Evolutionary conservation across 2,888 invertebrate genomes (phyloP).

Genomic region (Endotricha flammealis): DNA sequence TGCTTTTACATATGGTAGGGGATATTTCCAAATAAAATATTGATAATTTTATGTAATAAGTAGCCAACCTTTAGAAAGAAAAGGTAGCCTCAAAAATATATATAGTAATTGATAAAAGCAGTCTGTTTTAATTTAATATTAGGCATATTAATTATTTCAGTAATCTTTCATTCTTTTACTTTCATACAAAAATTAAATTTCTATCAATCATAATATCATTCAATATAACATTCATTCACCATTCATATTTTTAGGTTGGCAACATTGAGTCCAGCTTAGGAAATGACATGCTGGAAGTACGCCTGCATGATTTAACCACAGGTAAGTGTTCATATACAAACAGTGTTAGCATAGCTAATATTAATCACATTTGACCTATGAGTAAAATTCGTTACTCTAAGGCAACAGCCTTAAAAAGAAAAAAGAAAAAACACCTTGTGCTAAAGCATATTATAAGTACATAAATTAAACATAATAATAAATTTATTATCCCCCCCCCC

Average conservation of each 20-base stretch:
- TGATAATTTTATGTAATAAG: too few species aligned
- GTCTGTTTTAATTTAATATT: constrained; percentile 25
- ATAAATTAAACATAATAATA: too few species aligned
- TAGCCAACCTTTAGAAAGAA: too few species aligned
- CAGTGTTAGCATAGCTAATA: too few species aligned
- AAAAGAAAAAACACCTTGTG: too few species aligned
- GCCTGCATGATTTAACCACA: constrained; percentile 37
- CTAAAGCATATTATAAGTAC: too few species aligned
- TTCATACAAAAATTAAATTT: constrained; percentile 12
- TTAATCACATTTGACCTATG: too few species aligned
- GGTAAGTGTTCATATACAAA: too few species aligned
- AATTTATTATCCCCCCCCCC: too few species aligned
- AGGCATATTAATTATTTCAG: constrained; percentile 18
- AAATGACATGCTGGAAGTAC: constrained; percentile 55
- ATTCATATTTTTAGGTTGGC: constrained; percentile 22
- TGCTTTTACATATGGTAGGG: constrained; percentile 25
- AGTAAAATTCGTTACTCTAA: too few species aligned
- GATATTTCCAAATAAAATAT: not conserved
- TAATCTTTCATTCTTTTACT: constrained; percentile 19
- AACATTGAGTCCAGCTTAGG: constrained; percentile 50
- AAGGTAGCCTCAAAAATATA: too few species aligned
- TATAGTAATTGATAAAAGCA: constrained; percentile 23
- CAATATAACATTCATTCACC: not conserved
- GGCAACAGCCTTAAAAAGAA: too few species aligned
- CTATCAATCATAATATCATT: not conserved